Evolutionary conservation across 2,888 invertebrate genomes (phyloP).

Genomic region (Acleris emargana): DNA sequence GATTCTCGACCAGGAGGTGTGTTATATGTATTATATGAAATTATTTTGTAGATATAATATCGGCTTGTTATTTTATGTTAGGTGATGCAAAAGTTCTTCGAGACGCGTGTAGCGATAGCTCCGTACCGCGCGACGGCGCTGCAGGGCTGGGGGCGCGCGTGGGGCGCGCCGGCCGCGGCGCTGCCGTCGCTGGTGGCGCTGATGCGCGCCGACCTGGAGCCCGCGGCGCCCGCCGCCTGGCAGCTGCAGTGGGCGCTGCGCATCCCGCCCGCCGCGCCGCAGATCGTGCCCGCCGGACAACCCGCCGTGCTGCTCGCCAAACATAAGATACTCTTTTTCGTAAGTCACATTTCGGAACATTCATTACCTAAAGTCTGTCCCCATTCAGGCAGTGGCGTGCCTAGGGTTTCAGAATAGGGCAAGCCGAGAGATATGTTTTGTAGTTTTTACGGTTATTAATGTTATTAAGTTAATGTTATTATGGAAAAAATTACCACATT

Average conservation of each 20-base stretch:
- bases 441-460: too few relatives aligned
- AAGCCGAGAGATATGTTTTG: too few relatives aligned
- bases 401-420: too few relatives aligned
- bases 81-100: conserved; percentile 96
- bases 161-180: conserved; percentile 93
- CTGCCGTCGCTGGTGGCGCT: conserved; percentile 96
- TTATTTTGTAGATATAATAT: too few relatives aligned
- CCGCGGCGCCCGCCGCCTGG: conserved; percentile 88
- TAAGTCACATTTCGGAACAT: conserved; percentile 77
- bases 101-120: conserved; percentile 92
- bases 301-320: conserved; percentile 93
- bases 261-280: conserved; percentile 94
- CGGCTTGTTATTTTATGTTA: conserved; percentile 51
- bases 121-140: conserved; percentile 96
- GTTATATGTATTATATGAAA: too few relatives aligned
- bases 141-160: conserved; percentile 92
- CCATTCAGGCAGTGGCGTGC: too few relatives aligned
- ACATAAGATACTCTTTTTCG: conserved; percentile 96
- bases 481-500: too few relatives aligned
- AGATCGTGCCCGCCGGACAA: conserved; percentile 95
- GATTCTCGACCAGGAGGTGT: too few relatives aligned
- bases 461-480: too few relatives aligned
- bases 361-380: too few relatives aligned
- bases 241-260: conserved; percentile 95
- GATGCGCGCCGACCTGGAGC: conserved; percentile 87